Base-by-base conservation (phyloP, 2,888 invertebrate genomes). In the Pyrochroa serraticornis region DNA sequence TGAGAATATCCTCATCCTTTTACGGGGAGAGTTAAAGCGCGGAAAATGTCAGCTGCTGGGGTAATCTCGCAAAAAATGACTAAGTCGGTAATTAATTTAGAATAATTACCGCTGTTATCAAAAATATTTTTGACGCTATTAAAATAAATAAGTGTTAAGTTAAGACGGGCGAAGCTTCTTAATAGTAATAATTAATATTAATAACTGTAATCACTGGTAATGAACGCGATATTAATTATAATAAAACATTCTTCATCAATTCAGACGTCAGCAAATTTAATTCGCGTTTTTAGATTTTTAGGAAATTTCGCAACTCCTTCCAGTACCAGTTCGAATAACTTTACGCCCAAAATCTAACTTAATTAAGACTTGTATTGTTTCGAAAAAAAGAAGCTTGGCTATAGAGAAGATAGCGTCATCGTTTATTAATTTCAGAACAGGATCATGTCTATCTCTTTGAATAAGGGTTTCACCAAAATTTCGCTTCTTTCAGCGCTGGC, bases 281-380 rank as follows among this genome's bases (percentile, higher is more conserved):
- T 50, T 50, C 36, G 43, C 42, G 37, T 10, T 49, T 49, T 36
- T 42, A 51, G 52, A 44, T 51, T 43, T 43, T 44, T 36, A 36
- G 12, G 41, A 49, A 49, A 36, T 48, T 31, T n/a, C 8, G 13
- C 7, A 45, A 45, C 44, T 52, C 38, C 37, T 52, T 52, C 22
- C n/a, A n/a, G n/a, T n/a, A n/a, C n/a, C n/a, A n/a, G n/a, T n/a
- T n/a, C n/a, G n/a, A n/a, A n/a, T n/a, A n/a, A n/a, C n/a, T n/a
- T n/a, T n/a, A n/a, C n/a, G n/a, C n/a, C n/a, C n/a, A n/a, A 22
- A 22, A 2, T 22, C 5, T 5, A 5, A 22, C 3, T 22, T 5
- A 22, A 22, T 22, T 22, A 5, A 22, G 22, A 22, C 22, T 22
- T 5, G 22, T 22, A 22, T 22, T 22, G 22, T 22, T 22, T 22